Evolutionary conservation across 2,113 vertebrate genomes (phyloP).

Genomic region (Nothobranchius kuhntae): DNA sequence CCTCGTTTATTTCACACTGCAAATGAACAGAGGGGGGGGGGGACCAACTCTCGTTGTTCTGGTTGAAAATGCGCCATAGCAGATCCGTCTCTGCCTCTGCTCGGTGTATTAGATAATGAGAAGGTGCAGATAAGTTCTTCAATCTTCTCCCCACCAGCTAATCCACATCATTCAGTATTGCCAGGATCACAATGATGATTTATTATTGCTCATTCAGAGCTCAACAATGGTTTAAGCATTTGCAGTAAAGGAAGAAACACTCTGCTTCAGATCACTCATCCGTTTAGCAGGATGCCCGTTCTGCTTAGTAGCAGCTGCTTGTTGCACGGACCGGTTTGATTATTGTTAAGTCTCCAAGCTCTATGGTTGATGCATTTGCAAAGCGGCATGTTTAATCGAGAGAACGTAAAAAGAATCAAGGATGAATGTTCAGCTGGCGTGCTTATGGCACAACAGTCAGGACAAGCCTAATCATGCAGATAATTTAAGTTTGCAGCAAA

Average conservation of each 20-base stretch:
- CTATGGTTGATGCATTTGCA: conserved; percentile 20
- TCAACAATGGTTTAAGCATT: conserved; percentile 61
- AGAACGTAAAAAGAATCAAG: conserved; percentile 7
- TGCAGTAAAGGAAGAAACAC: conserved; percentile 53
- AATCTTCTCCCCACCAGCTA: conserved; percentile 64
- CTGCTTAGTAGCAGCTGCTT: conserved; percentile 42
- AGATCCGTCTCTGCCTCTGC: conserved; percentile 47
- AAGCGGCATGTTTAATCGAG: conserved; percentile 12
- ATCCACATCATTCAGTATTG: conserved; percentile 70
- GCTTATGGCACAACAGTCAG: no score
- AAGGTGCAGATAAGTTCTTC: conserved; percentile 74
- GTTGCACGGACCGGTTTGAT: conserved; percentile 24
- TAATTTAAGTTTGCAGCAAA: conserved; percentile 18
- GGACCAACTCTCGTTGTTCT: conserved; percentile 61
- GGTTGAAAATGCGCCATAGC: conserved; percentile 52
- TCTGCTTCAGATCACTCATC: conserved; percentile 61
- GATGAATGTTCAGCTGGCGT: background rate
- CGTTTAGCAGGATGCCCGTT: conserved; percentile 58
- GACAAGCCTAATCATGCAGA: conserved; percentile 27
- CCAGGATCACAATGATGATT: conserved; percentile 69
- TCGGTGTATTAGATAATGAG: conserved; percentile 74
- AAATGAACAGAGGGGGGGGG: conserved; percentile 48
- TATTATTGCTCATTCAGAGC: conserved; percentile 71
- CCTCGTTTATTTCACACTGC: conserved; percentile 57
- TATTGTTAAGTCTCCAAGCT: conserved; percentile 32